Base-by-base conservation (phyloP, 1,140 invertebrate genomes). In the Drosophila grimshawi region DNA sequence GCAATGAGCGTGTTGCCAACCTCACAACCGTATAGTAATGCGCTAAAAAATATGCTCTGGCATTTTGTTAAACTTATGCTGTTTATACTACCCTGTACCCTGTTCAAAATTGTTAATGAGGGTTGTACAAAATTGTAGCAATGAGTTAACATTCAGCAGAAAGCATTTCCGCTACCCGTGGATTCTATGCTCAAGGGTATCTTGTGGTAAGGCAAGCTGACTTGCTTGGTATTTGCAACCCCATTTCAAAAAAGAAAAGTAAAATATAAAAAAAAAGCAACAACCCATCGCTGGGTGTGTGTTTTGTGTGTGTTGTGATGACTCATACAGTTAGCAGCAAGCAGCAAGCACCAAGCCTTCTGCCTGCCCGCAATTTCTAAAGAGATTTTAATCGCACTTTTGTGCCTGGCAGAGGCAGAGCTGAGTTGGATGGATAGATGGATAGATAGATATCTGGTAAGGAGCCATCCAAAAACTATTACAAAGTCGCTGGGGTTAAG, bases 1-100 rank as follows among this genome's bases (percentile, higher is more conserved):
- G 27, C 29, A 43, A 48, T 11, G 8, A 7, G 39, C 27, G 37
- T 27, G 37, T 46, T 3, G 33, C 10, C 35, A 10, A 35, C 53
- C 4, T 10, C 19, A 39, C 46, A 45, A 39, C 10, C 46, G 46
- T 46, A 66, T 27, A 67, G 64, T 49, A 73, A 60, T 67, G 76
- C 78, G 78, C 78, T 59, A 67, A 88, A 86, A 86, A 86, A 83
- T 82, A 86, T 86, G 82, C 82, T 86, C 88, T 45, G 82, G 82
- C 64, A 86, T 86, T 86, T 81, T 76, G 82, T 71, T 66, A 43
- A 43, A 67, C 45, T 49, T 32, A 8, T 19, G 19, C 19, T 19
- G 19, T 19, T n/a, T n/a, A n/a, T n/a, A n/a, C n/a, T n/a, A n/a
- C n/a, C 19, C 19, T 19, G 19, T 19, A 19, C 19, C 19, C 19